Percentiles rank a stretch among this genome's conserved stretches.
These are phyloP conservation scores for Ectemnius continuus DNA, from an alignment of 2,888 invertebrate species.

Conservation along the genomic window DNA sequence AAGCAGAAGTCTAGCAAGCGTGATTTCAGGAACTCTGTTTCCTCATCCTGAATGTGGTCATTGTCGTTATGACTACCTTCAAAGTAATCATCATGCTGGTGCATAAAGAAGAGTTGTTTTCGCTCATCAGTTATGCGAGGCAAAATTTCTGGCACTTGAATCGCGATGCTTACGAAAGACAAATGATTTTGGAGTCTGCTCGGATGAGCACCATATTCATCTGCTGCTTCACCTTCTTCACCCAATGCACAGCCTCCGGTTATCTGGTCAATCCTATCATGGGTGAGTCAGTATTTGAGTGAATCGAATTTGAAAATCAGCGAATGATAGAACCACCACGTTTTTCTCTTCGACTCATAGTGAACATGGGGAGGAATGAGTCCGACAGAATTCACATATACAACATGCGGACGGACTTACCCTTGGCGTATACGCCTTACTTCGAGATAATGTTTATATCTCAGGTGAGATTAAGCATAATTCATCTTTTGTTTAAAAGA, in stretches of 20 bases:
- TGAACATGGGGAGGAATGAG: slow-evolving; percentile 40
- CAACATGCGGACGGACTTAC: slow-evolving; percentile 28
- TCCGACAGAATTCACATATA: slow-evolving; percentile 44
- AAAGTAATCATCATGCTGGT: slow-evolving; percentile 46
- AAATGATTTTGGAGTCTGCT: slow-evolving; percentile 11
- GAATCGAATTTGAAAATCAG: background rate
- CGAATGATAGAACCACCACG: background rate
- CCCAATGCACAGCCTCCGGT: slow-evolving; percentile 15
- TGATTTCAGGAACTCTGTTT: slow-evolving; percentile 52
- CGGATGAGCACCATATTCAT: slow-evolving; percentile 19
- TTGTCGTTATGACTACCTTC: slow-evolving; percentile 40
- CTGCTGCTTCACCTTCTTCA: slow-evolving; percentile 33
- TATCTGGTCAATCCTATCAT: slow-evolving; percentile 16
- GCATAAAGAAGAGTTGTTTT: slow-evolving; percentile 33
- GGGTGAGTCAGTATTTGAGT: slow-evolving; percentile 7
- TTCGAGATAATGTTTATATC: slow-evolving; percentile 39
- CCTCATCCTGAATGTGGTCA: slow-evolving; percentile 41
- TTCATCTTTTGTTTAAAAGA: background rate
- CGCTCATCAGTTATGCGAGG: slow-evolving; percentile 35
- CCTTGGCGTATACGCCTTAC: slow-evolving; percentile 38
- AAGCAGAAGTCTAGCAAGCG: background rate
- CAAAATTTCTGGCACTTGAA: slow-evolving; percentile 40
- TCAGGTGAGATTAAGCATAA: background rate
- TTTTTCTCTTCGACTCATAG: slow-evolving; percentile 22
- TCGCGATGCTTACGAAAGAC: slow-evolving; percentile 26